phyloP scores from a whole-genome alignment of 2,888 invertebrate species.

The Mesochorus sp. region DNA sequence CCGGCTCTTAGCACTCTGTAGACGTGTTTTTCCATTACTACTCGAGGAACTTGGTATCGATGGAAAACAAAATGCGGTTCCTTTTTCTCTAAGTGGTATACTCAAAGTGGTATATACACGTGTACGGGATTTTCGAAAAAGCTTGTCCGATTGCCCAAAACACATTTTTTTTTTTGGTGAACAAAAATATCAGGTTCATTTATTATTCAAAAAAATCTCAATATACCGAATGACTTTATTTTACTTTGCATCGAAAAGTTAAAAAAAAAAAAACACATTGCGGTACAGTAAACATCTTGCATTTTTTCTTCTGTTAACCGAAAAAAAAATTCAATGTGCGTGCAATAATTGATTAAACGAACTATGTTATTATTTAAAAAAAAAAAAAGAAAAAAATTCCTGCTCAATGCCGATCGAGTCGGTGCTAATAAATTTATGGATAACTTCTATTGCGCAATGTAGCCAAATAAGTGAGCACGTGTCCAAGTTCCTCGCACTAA shows the following conservation, averaged over 20 bases:
- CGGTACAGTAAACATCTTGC: too few relatives aligned
- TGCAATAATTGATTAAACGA: conserved; percentile 15
- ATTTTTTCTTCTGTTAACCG: too few relatives aligned
- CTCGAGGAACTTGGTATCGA: conserved; percentile 61
- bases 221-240: too few relatives aligned
- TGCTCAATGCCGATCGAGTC: conserved; percentile 36
- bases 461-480: conserved; percentile 61
- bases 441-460: conserved; percentile 40
- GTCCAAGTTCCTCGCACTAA: conserved; percentile 63
- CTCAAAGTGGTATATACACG: not conserved
- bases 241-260: too few relatives aligned
- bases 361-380: not conserved
- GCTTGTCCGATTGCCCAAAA: not conserved
- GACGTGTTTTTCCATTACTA: conserved; percentile 17
- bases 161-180: not conserved
- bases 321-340: conserved; percentile 8
- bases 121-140: not conserved
- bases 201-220: not conserved
- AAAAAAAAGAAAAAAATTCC: too few relatives aligned
- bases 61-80: not conserved
- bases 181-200: not conserved
- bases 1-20: conserved; percentile 19
- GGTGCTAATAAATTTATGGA: conserved; percentile 41
- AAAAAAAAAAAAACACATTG: too few relatives aligned
- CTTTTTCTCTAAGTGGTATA: not conserved